phyloP scores from a whole-genome alignment of 64 coral and sea anemone species.

The Montipora efflorescens region DNA sequence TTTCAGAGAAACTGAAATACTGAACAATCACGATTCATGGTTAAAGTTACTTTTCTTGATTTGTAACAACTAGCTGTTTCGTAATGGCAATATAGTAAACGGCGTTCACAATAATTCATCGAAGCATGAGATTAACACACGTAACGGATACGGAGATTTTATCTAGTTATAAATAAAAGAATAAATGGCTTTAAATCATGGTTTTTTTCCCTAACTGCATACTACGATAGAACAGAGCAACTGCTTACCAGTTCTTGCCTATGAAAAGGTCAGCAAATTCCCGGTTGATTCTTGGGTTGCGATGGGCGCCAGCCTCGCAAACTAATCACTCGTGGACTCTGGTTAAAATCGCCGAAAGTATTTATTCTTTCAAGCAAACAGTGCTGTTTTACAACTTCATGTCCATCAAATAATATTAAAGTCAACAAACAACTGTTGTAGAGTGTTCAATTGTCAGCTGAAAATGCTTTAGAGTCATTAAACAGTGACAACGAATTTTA shows the following conservation, averaged over 20 bases:
- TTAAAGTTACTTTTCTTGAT: no score
- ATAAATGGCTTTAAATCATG: not conserved
- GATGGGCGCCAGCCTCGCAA: not conserved
- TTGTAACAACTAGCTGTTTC: no score
- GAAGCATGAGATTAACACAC: not conserved
- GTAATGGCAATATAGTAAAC: not conserved
- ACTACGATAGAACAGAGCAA: not conserved
- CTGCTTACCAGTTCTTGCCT: not conserved
- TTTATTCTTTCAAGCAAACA: not conserved
- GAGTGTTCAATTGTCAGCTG: not conserved
- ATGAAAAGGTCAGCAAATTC: not conserved
- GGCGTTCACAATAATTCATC: not conserved
- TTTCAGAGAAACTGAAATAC: no score
- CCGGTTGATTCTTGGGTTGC: not conserved
- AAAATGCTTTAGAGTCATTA: not conserved
- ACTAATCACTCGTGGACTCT: not conserved
- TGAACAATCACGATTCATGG: no score
- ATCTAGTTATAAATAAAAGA: not conserved
- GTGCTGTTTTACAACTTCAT: not conserved
- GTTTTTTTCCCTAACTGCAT: not conserved
- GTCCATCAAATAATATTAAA: not conserved
- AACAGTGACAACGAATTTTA: constrained; percentile 17
- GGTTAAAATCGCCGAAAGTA: not conserved
- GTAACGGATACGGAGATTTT: not conserved
- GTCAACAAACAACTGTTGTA: not conserved